These are phyloP conservation scores for Oplegnathus fasciatus DNA, from an alignment of 2,113 vertebrate genomes.

Conservation along the genomic window DNA sequence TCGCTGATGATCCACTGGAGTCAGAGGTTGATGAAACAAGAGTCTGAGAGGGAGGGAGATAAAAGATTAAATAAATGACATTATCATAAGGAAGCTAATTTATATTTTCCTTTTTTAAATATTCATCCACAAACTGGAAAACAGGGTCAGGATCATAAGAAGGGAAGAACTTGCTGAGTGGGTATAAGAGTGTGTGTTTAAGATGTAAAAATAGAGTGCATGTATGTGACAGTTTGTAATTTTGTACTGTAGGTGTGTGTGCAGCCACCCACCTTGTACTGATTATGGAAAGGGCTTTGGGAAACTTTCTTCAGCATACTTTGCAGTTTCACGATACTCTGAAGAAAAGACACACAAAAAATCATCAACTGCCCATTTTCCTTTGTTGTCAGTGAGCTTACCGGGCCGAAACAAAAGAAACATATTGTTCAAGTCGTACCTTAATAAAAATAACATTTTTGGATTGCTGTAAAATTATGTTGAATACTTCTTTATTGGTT, in stretches of 20 bases:
- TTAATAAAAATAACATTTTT: background rate
- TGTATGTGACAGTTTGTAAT: background rate
- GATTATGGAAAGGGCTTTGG: conserved; percentile 34
- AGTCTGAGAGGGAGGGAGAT: conserved; percentile 1
- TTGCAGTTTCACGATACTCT: conserved; percentile 63
- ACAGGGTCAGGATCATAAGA: background rate
- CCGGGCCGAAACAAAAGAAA: fast-evolving
- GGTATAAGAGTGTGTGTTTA: background rate
- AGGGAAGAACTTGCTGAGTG: background rate
- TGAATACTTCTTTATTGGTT: no score
- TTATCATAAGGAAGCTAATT: background rate
- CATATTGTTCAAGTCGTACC: background rate
- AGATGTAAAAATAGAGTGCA: background rate
- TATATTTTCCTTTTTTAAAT: background rate
- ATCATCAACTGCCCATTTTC: background rate
- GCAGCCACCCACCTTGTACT: conserved; percentile 44
- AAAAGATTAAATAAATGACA: background rate
- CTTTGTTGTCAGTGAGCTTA: background rate
- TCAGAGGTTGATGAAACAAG: conserved; percentile 28
- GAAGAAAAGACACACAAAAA: background rate
- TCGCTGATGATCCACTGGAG: conserved; percentile 23
- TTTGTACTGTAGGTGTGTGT: background rate
- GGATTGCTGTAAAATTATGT: background rate
- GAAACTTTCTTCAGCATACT: conserved; percentile 69
- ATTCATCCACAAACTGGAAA: background rate